phyloP scores from a whole-genome alignment of 1,140 invertebrate genomes.

The Teleopsis dalmanni region DNA sequence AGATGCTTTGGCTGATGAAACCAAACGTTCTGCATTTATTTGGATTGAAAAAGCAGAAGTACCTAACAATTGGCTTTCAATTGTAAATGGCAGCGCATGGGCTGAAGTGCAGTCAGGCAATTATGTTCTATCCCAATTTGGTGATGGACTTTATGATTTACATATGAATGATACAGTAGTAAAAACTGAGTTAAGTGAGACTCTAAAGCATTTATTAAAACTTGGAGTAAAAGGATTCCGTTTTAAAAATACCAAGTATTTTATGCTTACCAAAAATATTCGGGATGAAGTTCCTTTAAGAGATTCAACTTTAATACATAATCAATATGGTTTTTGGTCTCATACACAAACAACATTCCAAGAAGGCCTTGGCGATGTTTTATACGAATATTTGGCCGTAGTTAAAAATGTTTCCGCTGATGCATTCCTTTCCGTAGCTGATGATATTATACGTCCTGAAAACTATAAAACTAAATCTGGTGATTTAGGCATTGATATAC shows the following conservation, averaged over 20 bases:
- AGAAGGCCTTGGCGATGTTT: slow-evolving; percentile 47
- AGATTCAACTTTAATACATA: slow-evolving; percentile 27
- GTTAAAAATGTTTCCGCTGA: slow-evolving; percentile 49
- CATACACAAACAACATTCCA: slow-evolving; percentile 55
- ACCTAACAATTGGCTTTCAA: slow-evolving; percentile 70
- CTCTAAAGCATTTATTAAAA: slow-evolving; percentile 60
- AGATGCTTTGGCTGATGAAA: slow-evolving; percentile 28
- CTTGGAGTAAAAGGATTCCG: slow-evolving; percentile 68
- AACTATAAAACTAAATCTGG: slow-evolving; percentile 19
- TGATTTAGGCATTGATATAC: slow-evolving; percentile 31
- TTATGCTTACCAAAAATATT: slow-evolving; percentile 52
- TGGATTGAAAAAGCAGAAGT: slow-evolving; percentile 17
- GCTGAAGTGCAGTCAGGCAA: slow-evolving; percentile 46
- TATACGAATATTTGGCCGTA: slow-evolving; percentile 52
- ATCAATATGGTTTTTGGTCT: slow-evolving; percentile 52
- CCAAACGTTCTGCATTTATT: slow-evolving; percentile 34
- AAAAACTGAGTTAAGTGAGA: slow-evolving; percentile 54
- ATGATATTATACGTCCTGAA: slow-evolving; percentile 27
- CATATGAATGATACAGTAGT: slow-evolving; percentile 56
- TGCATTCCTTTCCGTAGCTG: slow-evolving; percentile 40
- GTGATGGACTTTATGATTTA: slow-evolving; percentile 54
- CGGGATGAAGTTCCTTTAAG: slow-evolving; percentile 43
- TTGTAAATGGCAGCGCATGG: slow-evolving; percentile 54
- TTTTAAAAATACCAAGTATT: slow-evolving; percentile 56
- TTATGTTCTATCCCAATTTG: slow-evolving; percentile 56